phyloP scores from a whole-genome alignment of 37 sponge, comb jelly and placozoan species.

The Lycopodina hypogea region DNA sequence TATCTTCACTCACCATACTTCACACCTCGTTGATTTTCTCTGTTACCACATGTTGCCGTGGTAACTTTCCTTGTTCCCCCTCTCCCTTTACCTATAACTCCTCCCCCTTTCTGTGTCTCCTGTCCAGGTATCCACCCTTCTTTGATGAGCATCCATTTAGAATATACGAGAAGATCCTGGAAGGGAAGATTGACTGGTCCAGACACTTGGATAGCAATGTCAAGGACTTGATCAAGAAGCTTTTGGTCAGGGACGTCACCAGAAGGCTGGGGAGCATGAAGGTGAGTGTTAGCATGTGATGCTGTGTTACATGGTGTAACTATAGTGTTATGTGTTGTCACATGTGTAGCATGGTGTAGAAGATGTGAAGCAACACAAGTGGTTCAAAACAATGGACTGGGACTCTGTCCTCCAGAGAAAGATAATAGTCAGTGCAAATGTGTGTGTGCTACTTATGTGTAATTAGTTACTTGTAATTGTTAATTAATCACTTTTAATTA shows the following conservation, averaged over 20 bases:
- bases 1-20: too few relatives aligned
- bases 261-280: constrained; percentile 78
- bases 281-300: constrained; percentile 41
- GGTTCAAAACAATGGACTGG: constrained; percentile 89
- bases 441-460: too few relatives aligned
- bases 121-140: constrained; percentile 92
- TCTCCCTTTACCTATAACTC: too few relatives aligned
- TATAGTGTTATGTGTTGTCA: not conserved
- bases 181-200: constrained; percentile 83
- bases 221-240: constrained; percentile 81
- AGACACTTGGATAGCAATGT: constrained; percentile 59
- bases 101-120: not conserved
- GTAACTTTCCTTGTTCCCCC: too few relatives aligned
- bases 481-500: not conserved
- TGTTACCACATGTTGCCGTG: too few relatives aligned
- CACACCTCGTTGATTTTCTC: too few relatives aligned
- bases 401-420: constrained; percentile 79
- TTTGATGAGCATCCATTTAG: constrained; percentile 92
- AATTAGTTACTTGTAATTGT: too few relatives aligned
- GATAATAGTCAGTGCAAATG: constrained; percentile 42
- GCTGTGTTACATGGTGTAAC: not conserved
- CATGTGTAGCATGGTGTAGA: constrained; percentile 77
- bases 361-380: constrained; percentile 89
- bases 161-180: constrained; percentile 93
- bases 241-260: constrained; percentile 76